These are phyloP conservation scores for Ciconia nigra DNA, from an alignment of 2,797 vertebrate species.

Conservation along the genomic window DNA sequence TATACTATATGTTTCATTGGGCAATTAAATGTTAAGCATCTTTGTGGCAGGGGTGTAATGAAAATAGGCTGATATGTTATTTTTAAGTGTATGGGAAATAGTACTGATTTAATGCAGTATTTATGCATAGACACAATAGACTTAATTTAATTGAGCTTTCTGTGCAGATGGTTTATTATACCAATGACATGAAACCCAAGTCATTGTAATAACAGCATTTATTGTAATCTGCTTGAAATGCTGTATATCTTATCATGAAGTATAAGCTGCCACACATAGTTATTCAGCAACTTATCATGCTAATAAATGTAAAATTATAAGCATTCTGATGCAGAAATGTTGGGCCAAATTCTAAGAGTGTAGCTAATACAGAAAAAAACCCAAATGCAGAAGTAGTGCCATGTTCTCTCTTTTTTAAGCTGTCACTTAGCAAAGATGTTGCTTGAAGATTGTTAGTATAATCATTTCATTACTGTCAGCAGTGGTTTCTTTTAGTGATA, in stretches of 20 bases:
- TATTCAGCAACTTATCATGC: neutral
- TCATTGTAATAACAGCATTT: neutral
- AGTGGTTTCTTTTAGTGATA: neutral
- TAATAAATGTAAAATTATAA: neutral
- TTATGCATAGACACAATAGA: neutral
- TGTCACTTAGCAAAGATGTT: neutral
- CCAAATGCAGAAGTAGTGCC: neutral
- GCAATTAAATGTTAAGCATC: neutral
- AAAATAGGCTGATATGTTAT: neutral
- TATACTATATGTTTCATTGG: neutral
- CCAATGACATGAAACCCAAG: neutral
- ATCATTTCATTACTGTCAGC: neutral
- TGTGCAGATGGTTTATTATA: slow-evolving; percentile 9
- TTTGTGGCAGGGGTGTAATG: neutral
- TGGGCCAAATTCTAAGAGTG: neutral
- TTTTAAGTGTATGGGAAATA: slow-evolving; percentile 5
- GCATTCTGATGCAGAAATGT: neutral
- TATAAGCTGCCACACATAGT: neutral
- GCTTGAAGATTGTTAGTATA: neutral
- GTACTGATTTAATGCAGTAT: neutral
- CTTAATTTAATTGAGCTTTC: slow-evolving; percentile 29
- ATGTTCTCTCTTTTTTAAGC: neutral
- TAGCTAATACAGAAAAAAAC: neutral
- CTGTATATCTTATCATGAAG: neutral
- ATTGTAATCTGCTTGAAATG: neutral